Base-by-base conservation (phyloP, 2,888 invertebrate genomes). In the Formica aserva region DNA sequence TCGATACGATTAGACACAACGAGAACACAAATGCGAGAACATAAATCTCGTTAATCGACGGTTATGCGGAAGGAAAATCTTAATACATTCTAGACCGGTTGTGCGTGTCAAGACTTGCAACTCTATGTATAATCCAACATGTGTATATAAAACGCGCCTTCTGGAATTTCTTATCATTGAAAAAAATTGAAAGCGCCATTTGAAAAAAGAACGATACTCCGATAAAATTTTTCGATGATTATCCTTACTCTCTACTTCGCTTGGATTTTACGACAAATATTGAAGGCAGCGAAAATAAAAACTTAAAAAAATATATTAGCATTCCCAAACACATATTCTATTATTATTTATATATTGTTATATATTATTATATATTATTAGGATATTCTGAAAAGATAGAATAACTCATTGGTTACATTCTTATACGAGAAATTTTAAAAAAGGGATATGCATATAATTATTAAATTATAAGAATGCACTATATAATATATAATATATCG, bases 31-130 rank as follows among this genome's bases (percentile, higher is more conserved):
- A 8, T 60, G 29, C n/a, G 15, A 41, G 60, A 35, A 35, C 15
- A 29, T 32, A 62, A 52, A 76, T 35, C 48, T 32, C 5, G 65
- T 76, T 76, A 65, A 76, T 35, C 35, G 63, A 75, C 18, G 35
- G 11, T 18, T 76, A 76, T 32, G 48, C 75, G 75, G 75, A 76
- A 76, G 65, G 6, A 26, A 45, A 62, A 29, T n/a, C 62, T 63
- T 13, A 52, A 65, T 11, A 65, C n/a, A 48, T 76, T 65, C 65
- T 52, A 63, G 48, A 75, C 48, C 65, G 22, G 75, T 65, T 63
- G 29, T n/a, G 8, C n/a, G n/a, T 52, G 8, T 35, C 18, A 18
- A 52, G 48, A 65, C 18, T 18, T 38, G 71, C 15, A 38, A 26
- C 18, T 18, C 11, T 52, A n/a, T 5, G 6, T 48, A 1, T 52